These are phyloP conservation scores for Cepaea hortensis DNA, from an alignment of 2,888 invertebrate species.

Conservation along the genomic window DNA sequence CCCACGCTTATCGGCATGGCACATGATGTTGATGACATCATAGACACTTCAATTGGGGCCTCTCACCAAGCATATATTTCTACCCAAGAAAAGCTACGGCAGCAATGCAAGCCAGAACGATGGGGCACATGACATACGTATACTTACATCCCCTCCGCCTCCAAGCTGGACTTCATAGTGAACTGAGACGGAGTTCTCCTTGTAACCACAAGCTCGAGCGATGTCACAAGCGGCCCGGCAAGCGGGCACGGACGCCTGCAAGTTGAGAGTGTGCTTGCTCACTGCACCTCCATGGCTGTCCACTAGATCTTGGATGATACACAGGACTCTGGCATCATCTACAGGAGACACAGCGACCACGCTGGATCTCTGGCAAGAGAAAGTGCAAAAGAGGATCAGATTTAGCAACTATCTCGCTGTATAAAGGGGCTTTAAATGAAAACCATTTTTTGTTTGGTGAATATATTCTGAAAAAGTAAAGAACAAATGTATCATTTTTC, in stretches of 20 bases:
- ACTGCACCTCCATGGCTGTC: conserved; percentile 62
- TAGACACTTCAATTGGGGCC: no score
- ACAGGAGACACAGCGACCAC: conserved; percentile 55
- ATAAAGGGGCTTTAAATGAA: no score
- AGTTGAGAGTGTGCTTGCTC: conserved; percentile 70
- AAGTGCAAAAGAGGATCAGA: background rate
- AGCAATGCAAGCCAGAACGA: no score
- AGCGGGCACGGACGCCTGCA: conserved; percentile 77
- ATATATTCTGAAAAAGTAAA: no score
- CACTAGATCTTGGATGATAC: conserved; percentile 77
- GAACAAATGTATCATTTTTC: no score
- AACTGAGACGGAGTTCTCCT: conserved; percentile 77
- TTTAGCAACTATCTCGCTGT: no score
- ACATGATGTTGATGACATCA: no score
- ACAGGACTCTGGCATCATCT: conserved; percentile 74
- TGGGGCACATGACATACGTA: background rate
- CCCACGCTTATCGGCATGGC: no score
- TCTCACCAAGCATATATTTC: no score
- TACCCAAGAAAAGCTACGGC: no score
- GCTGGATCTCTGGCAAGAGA: conserved; percentile 40
- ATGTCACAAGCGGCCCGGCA: conserved; percentile 78
- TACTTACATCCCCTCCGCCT: conserved; percentile 53
- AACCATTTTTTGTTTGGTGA: no score
- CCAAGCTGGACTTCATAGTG: conserved; percentile 60
- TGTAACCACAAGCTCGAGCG: conserved; percentile 77